Conservation (phyloP, 2,888 invertebrate genomes). For the Aethes cnicana region DNA sequence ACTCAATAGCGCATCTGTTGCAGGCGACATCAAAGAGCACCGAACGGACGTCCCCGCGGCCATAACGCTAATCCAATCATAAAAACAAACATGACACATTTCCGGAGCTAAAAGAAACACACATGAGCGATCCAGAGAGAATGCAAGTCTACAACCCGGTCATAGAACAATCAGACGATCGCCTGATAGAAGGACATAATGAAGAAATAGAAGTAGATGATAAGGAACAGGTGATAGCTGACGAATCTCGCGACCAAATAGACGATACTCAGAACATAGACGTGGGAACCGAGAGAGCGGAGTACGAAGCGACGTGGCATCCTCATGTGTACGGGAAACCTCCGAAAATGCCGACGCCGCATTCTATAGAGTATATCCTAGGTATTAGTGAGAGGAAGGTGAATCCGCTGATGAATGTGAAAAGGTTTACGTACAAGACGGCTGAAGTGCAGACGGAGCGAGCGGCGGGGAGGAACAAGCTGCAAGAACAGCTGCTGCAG, state of each 20-base stretch:
- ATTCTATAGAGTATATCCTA: slow-evolving; percentile 93
- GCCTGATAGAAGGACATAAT: slow-evolving; percentile 46
- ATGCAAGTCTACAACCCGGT: slow-evolving; percentile 68
- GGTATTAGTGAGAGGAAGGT: slow-evolving; percentile 76
- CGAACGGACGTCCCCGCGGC: slow-evolving; percentile 67
- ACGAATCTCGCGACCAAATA: slow-evolving; percentile 31
- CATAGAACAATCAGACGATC: slow-evolving; percentile 51
- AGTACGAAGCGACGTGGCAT: slow-evolving; percentile 86
- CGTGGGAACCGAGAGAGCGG: slow-evolving; percentile 43
- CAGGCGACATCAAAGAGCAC: slow-evolving; percentile 64
- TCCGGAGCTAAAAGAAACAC: slow-evolving; percentile 56
- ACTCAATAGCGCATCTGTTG: slow-evolving; percentile 55
- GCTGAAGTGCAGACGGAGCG: slow-evolving; percentile 69
- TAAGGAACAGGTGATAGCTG: slow-evolving; percentile 30
- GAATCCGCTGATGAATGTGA: slow-evolving; percentile 64
- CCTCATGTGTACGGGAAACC: slow-evolving; percentile 94
- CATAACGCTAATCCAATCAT: slow-evolving; percentile 70
- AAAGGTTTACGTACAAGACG: slow-evolving; percentile 53
- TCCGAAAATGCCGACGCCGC: slow-evolving; percentile 91
- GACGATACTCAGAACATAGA: slow-evolving; percentile 38
- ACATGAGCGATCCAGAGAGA: slow-evolving; percentile 73
- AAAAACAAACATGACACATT: slow-evolving; percentile 75
- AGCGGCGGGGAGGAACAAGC: slow-evolving; percentile 64
- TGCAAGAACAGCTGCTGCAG: slow-evolving; percentile 73
- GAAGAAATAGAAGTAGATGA: slow-evolving; percentile 38